Percentiles rank a stretch among this genome's conserved stretches.
phyloP scores from a whole-genome alignment of 2,797 vertebrate genomes.

The Streptopelia turtur region DNA sequence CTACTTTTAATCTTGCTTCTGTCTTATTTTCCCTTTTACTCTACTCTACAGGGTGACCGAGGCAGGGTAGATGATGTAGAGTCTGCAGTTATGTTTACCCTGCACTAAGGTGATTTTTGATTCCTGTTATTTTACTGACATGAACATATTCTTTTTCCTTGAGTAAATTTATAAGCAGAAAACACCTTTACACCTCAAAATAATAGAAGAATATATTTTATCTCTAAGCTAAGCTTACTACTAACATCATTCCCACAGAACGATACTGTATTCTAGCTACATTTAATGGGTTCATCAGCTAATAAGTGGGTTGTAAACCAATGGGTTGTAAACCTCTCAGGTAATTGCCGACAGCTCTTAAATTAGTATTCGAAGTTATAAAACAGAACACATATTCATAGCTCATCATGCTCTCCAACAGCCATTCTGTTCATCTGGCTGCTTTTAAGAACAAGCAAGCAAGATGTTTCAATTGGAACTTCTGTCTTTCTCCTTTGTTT shows the following conservation, averaged over 20 bases:
- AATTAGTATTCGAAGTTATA: constrained; percentile 55
- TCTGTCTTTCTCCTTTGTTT: background rate
- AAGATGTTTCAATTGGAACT: background rate
- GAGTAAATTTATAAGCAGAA: background rate
- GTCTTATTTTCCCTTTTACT: background rate
- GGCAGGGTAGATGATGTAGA: background rate
- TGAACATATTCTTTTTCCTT: background rate
- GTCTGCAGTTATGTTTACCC: background rate
- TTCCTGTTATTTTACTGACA: background rate
- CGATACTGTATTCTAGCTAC: constrained; percentile 16
- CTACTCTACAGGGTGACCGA: background rate
- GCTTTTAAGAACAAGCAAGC: background rate
- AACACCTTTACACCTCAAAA: background rate
- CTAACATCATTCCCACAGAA: constrained; percentile 6
- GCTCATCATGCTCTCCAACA: constrained; percentile 17
- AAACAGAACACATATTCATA: constrained; percentile 53
- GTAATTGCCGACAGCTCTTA: constrained; percentile 63
- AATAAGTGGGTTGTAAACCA: constrained; percentile 33
- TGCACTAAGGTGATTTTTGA: background rate
- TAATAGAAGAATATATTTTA: background rate
- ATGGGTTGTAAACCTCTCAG: constrained; percentile 54
- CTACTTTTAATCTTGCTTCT: background rate
- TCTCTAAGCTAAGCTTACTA: background rate
- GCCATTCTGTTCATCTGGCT: background rate
- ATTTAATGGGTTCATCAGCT: constrained; percentile 55